A percentile compares a stretch with the other conserved stretches of the same genome.
Evolutionary conservation across 2,113 vertebrate species (phyloP).

Genomic region (Turnix velox): DNA sequence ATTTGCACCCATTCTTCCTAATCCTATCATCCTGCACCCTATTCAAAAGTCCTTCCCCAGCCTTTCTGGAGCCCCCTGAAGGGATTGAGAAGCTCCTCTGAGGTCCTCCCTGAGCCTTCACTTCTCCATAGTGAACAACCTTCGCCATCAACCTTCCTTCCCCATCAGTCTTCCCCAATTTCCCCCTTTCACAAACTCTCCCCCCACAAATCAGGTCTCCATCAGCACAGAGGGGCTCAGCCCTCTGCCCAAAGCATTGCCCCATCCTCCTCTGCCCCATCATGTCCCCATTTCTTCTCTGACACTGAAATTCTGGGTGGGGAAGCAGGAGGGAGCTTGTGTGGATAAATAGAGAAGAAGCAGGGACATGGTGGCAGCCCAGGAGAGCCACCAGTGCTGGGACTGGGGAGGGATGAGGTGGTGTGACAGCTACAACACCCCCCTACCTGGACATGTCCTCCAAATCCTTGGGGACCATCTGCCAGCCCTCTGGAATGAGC

Average conservation of each 20-base stretch:
- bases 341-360: fast-evolving
- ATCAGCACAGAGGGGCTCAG: fast-evolving
- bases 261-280: not conserved
- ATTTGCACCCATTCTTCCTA: too few relatives aligned
- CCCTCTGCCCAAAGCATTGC: not conserved
- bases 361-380: fast-evolving
- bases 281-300: fast-evolving
- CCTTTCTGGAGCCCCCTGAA: too few relatives aligned
- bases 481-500: conserved; percentile 43
- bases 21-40: too few relatives aligned
- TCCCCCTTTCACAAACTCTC: not conserved
- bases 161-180: too few relatives aligned
- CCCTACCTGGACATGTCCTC: conserved; percentile 46
- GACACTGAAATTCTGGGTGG: not conserved
- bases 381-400: fast-evolving
- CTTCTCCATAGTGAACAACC: too few relatives aligned
- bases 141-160: too few relatives aligned
- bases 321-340: not conserved
- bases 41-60: too few relatives aligned
- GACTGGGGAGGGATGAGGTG: not conserved
- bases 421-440: not conserved
- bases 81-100: too few relatives aligned
- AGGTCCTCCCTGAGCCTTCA: too few relatives aligned
- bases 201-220: not conserved
- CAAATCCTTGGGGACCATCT: conserved; percentile 28